phyloP scores from a whole-genome alignment of 2,797 vertebrate species.

The Iguana delicatissima region DNA sequence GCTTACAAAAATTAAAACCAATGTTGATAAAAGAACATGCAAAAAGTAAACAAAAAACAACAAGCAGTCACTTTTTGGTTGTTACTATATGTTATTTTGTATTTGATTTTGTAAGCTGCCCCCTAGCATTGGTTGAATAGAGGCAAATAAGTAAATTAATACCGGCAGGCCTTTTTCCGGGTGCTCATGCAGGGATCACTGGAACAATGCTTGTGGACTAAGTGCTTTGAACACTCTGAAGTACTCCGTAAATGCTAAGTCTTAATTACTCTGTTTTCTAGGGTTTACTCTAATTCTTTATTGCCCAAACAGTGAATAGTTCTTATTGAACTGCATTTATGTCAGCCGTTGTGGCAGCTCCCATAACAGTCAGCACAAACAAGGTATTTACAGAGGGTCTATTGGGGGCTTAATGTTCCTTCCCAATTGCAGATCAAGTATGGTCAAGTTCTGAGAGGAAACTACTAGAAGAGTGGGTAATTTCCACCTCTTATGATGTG shows the following conservation, averaged over 20 bases:
- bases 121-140: not conserved
- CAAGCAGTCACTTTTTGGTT: too few species aligned
- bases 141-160: not conserved
- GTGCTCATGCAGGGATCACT: not conserved
- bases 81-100: not conserved
- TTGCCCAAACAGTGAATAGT: not conserved
- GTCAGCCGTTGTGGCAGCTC: not conserved
- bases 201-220: constrained; percentile 9
- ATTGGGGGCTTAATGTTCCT: not conserved
- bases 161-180: not conserved
- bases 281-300: not conserved
- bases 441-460: constrained; percentile 13
- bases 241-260: constrained; percentile 20
- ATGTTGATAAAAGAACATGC: too few species aligned
- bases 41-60: too few species aligned
- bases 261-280: not conserved
- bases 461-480: not conserved
- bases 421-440: constrained; percentile 21
- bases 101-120: not conserved
- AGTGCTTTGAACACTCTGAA: constrained; percentile 1
- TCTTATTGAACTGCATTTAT: constrained; percentile 34
- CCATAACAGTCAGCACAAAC: constrained; percentile 10
- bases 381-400: not conserved
- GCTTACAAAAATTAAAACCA: too few species aligned
- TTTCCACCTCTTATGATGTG: constrained; percentile 5